Evolutionary conservation across 35 echinoderm and acorn worm genomes (phyloP).

Genomic region (Chiridota heheva): DNA sequence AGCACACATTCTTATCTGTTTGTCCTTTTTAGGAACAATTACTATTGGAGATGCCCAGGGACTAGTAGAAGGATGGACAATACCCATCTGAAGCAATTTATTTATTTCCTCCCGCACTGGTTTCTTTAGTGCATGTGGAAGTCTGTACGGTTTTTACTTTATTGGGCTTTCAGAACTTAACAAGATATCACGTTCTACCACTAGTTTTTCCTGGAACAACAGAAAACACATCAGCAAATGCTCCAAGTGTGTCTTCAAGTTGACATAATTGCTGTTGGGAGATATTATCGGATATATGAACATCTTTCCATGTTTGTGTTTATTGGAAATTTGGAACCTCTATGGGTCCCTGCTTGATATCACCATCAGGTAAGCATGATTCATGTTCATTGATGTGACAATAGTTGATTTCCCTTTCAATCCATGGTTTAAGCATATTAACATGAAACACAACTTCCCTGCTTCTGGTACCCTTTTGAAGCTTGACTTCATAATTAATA

Average conservation of each 20-base stretch:
- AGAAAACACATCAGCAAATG: conserved; percentile 1
- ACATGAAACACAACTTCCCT: conserved; percentile 9
- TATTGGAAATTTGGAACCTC: conserved; percentile 5
- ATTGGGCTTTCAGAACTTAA: conserved; percentile 14
- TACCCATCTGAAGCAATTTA: conserved; percentile 23
- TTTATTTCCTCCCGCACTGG: conserved; percentile 33
- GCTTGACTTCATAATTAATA: conserved; percentile 1
- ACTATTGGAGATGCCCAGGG: conserved; percentile 41
- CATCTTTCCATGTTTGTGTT: conserved; percentile 16
- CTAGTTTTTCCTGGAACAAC: conserved; percentile 44
- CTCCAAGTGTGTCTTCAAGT: background rate
- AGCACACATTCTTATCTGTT: conserved; percentile 5
- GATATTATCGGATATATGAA: background rate
- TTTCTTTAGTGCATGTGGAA: conserved; percentile 34
- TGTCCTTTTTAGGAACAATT: conserved; percentile 19
- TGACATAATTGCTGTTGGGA: background rate
- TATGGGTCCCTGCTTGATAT: background rate
- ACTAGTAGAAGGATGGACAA: conserved; percentile 29
- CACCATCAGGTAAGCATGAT: too few species aligned
- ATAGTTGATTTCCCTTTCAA: background rate
- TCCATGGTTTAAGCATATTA: conserved; percentile 19
- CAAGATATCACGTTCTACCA: conserved; percentile 27
- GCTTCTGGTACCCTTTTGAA: background rate
- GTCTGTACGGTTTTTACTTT: conserved; percentile 35
- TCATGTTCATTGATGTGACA: too few species aligned